phyloP scores from a whole-genome alignment of 2,797 vertebrate genomes.

The Alfaro cultratus region DNA sequence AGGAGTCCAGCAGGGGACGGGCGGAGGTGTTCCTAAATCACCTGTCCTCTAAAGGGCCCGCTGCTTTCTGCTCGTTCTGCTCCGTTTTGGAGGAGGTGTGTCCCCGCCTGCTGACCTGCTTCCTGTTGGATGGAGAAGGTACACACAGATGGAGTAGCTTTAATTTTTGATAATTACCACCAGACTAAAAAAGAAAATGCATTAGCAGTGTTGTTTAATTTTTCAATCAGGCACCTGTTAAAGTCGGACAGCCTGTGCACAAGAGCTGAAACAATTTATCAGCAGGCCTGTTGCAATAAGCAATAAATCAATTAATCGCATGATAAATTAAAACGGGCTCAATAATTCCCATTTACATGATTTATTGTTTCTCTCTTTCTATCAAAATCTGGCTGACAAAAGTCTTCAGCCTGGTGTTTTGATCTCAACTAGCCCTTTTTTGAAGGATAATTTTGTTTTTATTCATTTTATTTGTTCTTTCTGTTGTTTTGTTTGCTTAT shows the following conservation, averaged over 20 bases:
- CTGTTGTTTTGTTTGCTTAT: no score
- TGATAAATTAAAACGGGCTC: no score
- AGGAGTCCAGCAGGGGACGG: slow-evolving; percentile 78
- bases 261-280: no score
- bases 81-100: slow-evolving; percentile 89
- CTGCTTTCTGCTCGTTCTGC: slow-evolving; percentile 88
- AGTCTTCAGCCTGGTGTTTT: no score
- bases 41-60: slow-evolving; percentile 87
- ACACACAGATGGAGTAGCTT: slow-evolving; percentile 64
- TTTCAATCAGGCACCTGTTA: slow-evolving; percentile 3
- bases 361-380: no score
- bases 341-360: no score
- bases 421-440: no score
- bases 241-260: neutral
- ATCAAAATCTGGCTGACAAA: no score
- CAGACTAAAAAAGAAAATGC: slow-evolving; percentile 15
- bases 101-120: slow-evolving; percentile 89
- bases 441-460: no score
- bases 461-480: no score
- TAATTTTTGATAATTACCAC: slow-evolving; percentile 17
- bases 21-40: slow-evolving; percentile 87
- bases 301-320: no score
- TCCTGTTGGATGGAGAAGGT: slow-evolving; percentile 91
- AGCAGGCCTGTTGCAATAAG: no score
- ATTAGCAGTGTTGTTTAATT: neutral